Percentiles rank a stretch among this genome's conserved stretches.
These are phyloP conservation scores for Tipula vernalis DNA, from an alignment of 2,888 invertebrate species.

Conservation along the genomic window DNA sequence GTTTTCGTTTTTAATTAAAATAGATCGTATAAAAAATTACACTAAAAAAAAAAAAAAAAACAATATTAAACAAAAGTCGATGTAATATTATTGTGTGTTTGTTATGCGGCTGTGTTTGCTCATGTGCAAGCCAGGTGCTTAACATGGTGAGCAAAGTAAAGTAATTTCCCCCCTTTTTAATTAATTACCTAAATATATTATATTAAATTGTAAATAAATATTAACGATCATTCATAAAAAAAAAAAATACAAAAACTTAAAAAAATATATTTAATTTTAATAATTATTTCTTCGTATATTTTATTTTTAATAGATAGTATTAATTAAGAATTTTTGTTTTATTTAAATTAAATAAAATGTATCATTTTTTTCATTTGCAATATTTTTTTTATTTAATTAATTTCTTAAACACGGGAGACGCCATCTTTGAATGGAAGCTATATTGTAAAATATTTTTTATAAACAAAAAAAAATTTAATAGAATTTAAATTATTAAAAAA, in stretches of 20 bases:
- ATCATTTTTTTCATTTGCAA: background rate
- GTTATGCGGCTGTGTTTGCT: background rate
- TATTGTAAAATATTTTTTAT: background rate
- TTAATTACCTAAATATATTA: background rate
- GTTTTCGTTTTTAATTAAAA: background rate
- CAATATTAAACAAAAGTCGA: background rate
- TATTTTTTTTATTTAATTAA: background rate
- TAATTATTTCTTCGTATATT: background rate
- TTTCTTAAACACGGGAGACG: background rate
- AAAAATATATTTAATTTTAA: background rate
- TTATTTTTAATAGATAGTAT: background rate
- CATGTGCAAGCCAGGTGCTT: background rate
- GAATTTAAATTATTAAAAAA: background rate
- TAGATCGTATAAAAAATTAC: background rate
- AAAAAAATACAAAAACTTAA: background rate
- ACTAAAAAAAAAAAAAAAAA: background rate
- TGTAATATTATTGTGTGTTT: background rate
- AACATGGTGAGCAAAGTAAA: background rate
- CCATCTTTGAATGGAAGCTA: slow-evolving; percentile 4
- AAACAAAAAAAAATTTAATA: background rate
- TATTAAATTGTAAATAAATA: background rate
- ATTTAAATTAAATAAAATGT: background rate
- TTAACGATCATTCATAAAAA: background rate
- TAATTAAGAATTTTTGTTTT: background rate
- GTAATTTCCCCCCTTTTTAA: background rate